These are phyloP conservation scores for Drosophila virilis DNA, from an alignment of 1,140 invertebrate species.

Conservation along the genomic window DNA sequence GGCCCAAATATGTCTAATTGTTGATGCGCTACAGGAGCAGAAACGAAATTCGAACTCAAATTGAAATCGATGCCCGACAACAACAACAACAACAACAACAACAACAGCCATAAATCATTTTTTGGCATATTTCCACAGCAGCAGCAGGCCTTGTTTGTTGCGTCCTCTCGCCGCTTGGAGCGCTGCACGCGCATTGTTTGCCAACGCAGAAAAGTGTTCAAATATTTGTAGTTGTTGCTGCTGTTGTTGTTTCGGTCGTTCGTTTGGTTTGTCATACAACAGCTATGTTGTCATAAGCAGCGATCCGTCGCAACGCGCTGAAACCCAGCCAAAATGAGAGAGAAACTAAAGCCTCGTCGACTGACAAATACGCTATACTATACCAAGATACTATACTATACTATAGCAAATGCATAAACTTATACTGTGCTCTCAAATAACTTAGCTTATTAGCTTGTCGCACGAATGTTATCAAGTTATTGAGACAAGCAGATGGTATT, in stretches of 20 bases:
- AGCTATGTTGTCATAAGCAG: conserved; percentile 54
- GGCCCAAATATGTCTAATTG: conserved; percentile 45
- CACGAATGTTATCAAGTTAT: no score
- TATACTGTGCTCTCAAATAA: no score
- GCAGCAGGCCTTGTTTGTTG: conserved; percentile 14
- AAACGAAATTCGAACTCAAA: conserved; percentile 28
- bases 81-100: conserved; percentile 5
- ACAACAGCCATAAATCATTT: conserved; percentile 66
- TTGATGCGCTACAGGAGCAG: conserved; percentile 25
- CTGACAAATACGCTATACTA: neutral
- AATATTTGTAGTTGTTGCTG: conserved; percentile 57
- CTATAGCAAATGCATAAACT: no score
- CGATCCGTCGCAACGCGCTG: no score
- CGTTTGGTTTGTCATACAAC: conserved; percentile 46
- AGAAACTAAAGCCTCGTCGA: neutral
- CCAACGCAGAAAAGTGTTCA: conserved; percentile 64
- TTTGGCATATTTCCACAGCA: conserved; percentile 38
- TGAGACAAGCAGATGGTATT: no score
- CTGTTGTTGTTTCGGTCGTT: conserved; percentile 19
- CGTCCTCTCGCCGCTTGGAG: conserved; percentile 27
- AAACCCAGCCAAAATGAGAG: conserved; percentile 4
- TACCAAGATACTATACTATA: no score
- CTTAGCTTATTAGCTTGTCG: no score
- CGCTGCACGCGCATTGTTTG: conserved; percentile 38
- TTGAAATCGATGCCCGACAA: conserved; percentile 61